phyloP scores from a whole-genome alignment of 2,797 vertebrate species.

The Acipenser transmontanus region DNA sequence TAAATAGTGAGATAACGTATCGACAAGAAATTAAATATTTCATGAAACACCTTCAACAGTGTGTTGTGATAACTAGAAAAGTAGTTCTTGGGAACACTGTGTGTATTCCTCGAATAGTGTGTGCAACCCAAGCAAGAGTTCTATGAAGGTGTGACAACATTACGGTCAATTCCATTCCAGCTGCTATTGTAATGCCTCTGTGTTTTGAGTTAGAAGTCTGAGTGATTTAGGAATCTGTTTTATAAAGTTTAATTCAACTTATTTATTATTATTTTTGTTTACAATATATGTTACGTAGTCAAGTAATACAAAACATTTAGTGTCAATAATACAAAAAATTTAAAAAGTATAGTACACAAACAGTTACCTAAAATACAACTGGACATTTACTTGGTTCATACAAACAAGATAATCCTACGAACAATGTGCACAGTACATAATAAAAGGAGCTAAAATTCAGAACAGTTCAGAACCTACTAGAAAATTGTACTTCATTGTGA shows the following conservation, averaged over 20 bases:
- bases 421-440: slow-evolving; percentile 4
- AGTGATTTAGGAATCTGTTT: background rate
- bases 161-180: no score
- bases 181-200: no score
- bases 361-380: slow-evolving; percentile 6
- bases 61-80: no score
- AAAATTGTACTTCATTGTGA: slow-evolving; percentile 12
- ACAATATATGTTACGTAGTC: slow-evolving; percentile 5
- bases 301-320: slow-evolving; percentile 13
- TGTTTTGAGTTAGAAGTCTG: no score
- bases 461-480: background rate
- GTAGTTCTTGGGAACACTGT: no score
- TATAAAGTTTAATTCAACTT: background rate
- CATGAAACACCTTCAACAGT: no score
- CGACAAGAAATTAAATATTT: no score
- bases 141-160: no score
- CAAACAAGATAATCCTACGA: slow-evolving; percentile 6
- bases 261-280: slow-evolving; percentile 5
- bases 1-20: no score
- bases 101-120: no score
- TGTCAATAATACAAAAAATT: background rate
- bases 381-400: slow-evolving; percentile 8
- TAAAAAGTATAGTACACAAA: background rate
- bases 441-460: background rate
- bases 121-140: no score